Evolutionary conservation across 2,797 vertebrate genomes (phyloP), one percentile per base, ranked within the genome.

Genomic region (Hypotaenidia philippensis): DNA sequence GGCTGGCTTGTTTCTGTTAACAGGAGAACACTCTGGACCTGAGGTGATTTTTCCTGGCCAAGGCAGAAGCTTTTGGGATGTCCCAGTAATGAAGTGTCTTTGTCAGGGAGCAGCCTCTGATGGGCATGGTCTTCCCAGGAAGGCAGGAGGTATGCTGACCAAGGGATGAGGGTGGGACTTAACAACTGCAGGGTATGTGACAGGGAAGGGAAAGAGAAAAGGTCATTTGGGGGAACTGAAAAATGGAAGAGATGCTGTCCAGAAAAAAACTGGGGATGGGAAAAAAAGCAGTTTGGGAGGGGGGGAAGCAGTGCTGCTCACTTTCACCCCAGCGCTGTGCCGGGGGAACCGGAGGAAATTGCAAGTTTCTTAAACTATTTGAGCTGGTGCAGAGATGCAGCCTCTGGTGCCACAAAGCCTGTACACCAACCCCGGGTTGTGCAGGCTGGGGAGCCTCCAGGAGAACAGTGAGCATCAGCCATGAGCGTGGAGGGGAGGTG

Each of bases 161-260:
- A 15, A 13, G 40, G 16, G 11, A 3, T 26, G 40, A 86, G 40
- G 8, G 29, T 41, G 11, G 16, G 7, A 34, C 36, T 77, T 56
- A 4, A 12, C 32, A 53, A 78, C 14, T 19, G 23, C 65, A 47
- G 34, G 8, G 9, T 82, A 34, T 13, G 13, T 27, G 11, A 23
- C 11, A 18, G 29, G 17, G 44, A 83, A 63, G 18, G 6, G 17
- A 38, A 70, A 50, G 45, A 23, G 5, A 26, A 64, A 69, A 31
- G 7, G 2, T 4, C 1, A 0, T 2, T 6, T 22, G 8, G 3
- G 23, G 5, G 5, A 23, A 34, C 5, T n/a, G 16, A 44, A 87
- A 78, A 89, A 40, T 18, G 11, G 13, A 75, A 77, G 27, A 83
- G 77, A 36, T 11, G 4, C 36, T 13, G 13, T 49, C 60, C 27